A percentile compares a stretch with the other conserved stretches of the same genome.
Evolutionary conservation across 53 echinoderm and acorn worm genomes (phyloP).

Genomic region (Patiria pectinifera): DNA sequence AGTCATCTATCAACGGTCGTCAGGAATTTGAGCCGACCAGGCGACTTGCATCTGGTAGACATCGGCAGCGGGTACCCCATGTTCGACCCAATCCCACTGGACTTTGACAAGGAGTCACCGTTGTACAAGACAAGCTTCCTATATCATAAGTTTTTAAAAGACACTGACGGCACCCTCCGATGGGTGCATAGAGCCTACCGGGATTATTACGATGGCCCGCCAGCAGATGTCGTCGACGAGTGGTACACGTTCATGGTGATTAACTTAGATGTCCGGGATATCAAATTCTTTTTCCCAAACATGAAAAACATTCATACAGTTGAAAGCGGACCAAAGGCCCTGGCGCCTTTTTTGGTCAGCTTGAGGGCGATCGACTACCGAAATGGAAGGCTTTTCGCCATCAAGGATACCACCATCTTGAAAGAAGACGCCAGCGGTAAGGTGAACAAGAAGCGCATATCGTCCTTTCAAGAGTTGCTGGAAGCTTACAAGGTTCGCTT

Average conservation of each 20-base stretch:
- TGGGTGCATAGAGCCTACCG: neutral
- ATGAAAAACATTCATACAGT: neutral
- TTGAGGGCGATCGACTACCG: constrained; percentile 13
- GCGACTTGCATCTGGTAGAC: constrained; percentile 27
- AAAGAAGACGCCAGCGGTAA: constrained; percentile 14
- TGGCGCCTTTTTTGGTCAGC: constrained; percentile 3
- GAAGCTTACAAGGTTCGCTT: constrained; percentile 15
- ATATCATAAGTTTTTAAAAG: neutral
- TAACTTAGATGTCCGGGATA: neutral
- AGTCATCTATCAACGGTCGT: constrained; percentile 16
- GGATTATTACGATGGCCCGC: neutral
- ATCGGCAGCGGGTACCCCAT: neutral
- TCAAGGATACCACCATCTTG: constrained; percentile 31
- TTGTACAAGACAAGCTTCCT: neutral
- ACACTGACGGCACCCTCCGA: neutral
- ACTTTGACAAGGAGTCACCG: constrained; percentile 24
- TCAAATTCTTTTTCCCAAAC: neutral
- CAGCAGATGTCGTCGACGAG: neutral
- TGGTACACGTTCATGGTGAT: constrained; percentile 30
- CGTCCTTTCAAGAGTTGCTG: neutral
- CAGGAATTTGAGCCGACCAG: neutral
- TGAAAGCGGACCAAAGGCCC: neutral
- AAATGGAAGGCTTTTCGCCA: constrained; percentile 25
- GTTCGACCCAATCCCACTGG: neutral
- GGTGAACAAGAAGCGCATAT: constrained; percentile 16